Evolutionary conservation across 2,888 invertebrate genomes (phyloP), one percentile per base, ranked within the genome.

Genomic region (Eupithecia centaureata): DNA sequence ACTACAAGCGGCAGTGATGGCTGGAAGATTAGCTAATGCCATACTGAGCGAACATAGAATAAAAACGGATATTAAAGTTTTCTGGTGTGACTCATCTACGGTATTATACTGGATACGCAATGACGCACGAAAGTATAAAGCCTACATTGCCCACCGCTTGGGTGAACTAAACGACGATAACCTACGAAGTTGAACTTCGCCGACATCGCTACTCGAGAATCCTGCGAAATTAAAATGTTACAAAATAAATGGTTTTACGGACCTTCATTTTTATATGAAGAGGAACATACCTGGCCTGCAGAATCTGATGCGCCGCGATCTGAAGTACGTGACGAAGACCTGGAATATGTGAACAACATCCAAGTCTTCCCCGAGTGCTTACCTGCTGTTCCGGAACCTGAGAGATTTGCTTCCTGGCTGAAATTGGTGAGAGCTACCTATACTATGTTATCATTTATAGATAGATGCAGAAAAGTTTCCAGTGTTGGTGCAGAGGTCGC

Each of bases 171-270:
- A n/a, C n/a, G n/a, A n/a, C n/a, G n/a, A n/a, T n/a, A n/a, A 7
- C 78, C 80, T 5, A 74, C 78, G 0, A 54, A 67, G 1, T 18
- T 73, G 47, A 77, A 79, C 28, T 61, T 76, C 8, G 76, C 79
- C 0, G 77, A 79, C 32, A 22, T 72, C 0, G 73, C 65, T 15
- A 72, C 71, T 2, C 33, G 56, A 25, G 59, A 62, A 13, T 7
- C 28, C 13, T 64, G n/a, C 22, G 58, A 67, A 13, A 18, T 38
- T 28, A 33, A 18, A 12, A 27, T 33, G 0, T 25, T 63, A 3
- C 5, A 61, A 52, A 38, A 51, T 33, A 61, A 68, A 28, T 71
- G 68, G 70, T 65, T 72, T 10, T 3, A 33, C 1, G 70, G 68
- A 5, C 72, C 72, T 0, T 7, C 5, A n/a, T 70, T 72, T 52